Evolutionary conservation across 2,797 vertebrate species (phyloP), one percentile per base, ranked within the genome.

Genomic region (Lacerta agilis): DNA sequence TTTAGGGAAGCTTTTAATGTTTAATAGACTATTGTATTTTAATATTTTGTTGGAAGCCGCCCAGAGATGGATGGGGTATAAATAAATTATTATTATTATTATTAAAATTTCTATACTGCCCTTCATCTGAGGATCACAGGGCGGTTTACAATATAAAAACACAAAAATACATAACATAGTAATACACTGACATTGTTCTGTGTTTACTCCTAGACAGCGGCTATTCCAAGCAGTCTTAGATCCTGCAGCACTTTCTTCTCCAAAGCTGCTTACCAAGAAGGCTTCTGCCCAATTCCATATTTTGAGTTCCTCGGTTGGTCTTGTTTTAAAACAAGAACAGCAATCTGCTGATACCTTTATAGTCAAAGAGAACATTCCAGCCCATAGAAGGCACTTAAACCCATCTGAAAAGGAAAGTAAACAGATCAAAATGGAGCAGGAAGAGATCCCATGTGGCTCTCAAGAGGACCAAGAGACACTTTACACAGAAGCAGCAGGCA

Each of bases 181-280:
- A 72, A 29, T 73, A 83, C 11, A 80, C 27, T 78, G 66, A 82
- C 25, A 79, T 87, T 33, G 88, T 83, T 61, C 77, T 5, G 0
- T 84, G 8, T 71, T 93, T 96, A 61, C 27, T 92, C 90, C 7
- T 88, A 99, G 98, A 86, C 96, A 97, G 86, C 96, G 96, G 92
- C 95, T 99, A 93, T 96, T 97, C 72, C 97, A 97, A 93, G 87
- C 94, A 64, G 92, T 94, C 87, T 93, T 97, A 84, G 97, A 98
- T 55, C 96, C 97, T 43, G 96, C 98, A 8, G 97, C 96, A 0
- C 80, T 91, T 89, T 97, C 97, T n/a, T 94, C 97, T 5, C 91
- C 93, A 0, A 85, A 92, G 29, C 92, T 93, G 45, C 71, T n/a
- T 9, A 84, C 91, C 85, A 94, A 93, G 78, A 82, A 0, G 9